A percentile compares a stretch with the other conserved stretches of the same genome.
Conservation (phyloP, 2,888 invertebrate genomes). For the Uropetala carovei region DNA sequence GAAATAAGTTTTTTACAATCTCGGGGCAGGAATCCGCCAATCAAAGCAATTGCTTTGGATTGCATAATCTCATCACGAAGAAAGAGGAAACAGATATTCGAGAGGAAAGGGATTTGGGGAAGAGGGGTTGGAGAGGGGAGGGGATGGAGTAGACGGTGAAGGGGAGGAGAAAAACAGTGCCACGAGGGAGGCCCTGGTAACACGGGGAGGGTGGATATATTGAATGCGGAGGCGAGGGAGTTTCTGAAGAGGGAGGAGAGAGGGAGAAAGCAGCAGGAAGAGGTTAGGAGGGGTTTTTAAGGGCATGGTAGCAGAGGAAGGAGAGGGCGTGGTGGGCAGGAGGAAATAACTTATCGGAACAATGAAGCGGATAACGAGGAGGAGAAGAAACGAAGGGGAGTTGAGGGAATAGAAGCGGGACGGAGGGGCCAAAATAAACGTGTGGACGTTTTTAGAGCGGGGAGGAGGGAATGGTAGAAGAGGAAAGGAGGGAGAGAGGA, state of each 20-base stretch:
- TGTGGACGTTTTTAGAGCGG: neutral
- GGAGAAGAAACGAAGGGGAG: neutral
- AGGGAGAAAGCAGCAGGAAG: constrained; percentile 15
- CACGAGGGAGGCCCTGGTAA: neutral
- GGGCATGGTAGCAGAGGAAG: neutral
- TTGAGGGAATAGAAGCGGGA: neutral
- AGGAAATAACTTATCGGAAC: constrained; percentile 62
- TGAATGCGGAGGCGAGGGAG: constrained; percentile 37
- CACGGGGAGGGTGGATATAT: neutral
- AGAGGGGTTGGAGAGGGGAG: neutral
- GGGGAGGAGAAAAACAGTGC: neutral
- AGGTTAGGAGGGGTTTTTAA: neutral
- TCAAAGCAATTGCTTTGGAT: constrained; percentile 49
- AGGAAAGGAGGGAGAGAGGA: neutral
- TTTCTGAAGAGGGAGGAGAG: constrained; percentile 46
- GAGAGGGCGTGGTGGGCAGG: constrained; percentile 40
- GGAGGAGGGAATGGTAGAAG: neutral
- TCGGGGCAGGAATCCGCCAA: constrained; percentile 37
- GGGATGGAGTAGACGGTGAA: neutral
- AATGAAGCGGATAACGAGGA: constrained; percentile 57
- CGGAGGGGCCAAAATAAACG: neutral
- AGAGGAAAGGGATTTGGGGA: neutral
- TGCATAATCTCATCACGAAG: constrained; percentile 10
- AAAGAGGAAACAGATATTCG: neutral
- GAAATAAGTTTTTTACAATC: neutral